Percentiles rank a stretch among this genome's conserved stretches.
phyloP scores from a whole-genome alignment of 2,797 vertebrate genomes.

The Ctenochaetus hawaiiensis region DNA sequence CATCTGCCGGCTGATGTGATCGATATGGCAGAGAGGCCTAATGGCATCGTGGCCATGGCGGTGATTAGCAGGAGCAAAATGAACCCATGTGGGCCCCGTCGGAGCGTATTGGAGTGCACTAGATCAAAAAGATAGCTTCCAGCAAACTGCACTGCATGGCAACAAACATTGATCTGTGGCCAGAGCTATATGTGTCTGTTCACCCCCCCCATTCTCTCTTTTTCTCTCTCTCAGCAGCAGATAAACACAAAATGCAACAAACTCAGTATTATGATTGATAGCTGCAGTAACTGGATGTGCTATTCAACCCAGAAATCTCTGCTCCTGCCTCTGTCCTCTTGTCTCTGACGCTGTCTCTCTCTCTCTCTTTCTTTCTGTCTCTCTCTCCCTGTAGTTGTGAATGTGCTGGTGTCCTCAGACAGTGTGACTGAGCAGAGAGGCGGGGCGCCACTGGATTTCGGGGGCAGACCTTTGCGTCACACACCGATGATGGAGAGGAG shows the following conservation, averaged over 20 bases:
- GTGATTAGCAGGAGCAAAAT: constrained; percentile 72
- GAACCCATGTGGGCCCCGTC: constrained; percentile 62
- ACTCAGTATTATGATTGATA: constrained; percentile 56
- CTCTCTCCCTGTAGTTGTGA: constrained; percentile 74
- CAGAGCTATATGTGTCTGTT: constrained; percentile 33
- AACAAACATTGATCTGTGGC: constrained; percentile 67
- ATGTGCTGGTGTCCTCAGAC: constrained; percentile 65
- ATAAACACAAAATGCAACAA: constrained; percentile 54
- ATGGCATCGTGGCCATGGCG: constrained; percentile 54
- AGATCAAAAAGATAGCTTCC: constrained; percentile 73
- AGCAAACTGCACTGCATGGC: constrained; percentile 65
- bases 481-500: constrained; percentile 87
- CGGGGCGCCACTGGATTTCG: constrained; percentile 64
- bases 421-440: constrained; percentile 68
- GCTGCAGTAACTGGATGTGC: constrained; percentile 42
- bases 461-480: constrained; percentile 75
- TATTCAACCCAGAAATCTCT: constrained; percentile 38
- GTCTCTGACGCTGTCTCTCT: constrained; percentile 33
- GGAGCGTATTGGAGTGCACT: constrained; percentile 50
- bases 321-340: constrained; percentile 27
- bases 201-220: constrained; percentile 2
- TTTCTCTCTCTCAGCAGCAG: constrained; percentile 31
- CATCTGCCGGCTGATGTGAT: constrained; percentile 62
- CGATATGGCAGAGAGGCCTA: constrained; percentile 62
- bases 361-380: constrained; percentile 24